Evolutionary conservation across 2,888 invertebrate genomes (phyloP).

Genomic region (Fragum fragum): DNA sequence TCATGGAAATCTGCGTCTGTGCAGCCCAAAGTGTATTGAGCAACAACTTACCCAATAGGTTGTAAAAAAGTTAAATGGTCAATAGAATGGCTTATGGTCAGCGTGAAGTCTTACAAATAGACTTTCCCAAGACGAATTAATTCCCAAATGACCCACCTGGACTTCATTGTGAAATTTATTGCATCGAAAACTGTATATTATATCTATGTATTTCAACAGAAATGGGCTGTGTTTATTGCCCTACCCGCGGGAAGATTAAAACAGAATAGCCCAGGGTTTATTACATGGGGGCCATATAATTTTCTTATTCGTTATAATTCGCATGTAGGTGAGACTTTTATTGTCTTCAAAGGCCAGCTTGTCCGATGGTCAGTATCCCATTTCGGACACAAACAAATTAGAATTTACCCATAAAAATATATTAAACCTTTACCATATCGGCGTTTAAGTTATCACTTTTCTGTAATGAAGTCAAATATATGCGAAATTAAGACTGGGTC

Average conservation of each 20-base stretch:
- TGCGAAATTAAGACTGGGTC: no score
- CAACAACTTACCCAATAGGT: not conserved
- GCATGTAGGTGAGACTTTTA: constrained; percentile 67
- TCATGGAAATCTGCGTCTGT: no score
- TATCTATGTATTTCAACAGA: constrained; percentile 50
- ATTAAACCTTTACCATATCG: constrained; percentile 38
- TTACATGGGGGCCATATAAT: constrained; percentile 36
- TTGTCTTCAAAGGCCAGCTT: constrained; percentile 52
- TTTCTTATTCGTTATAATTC: constrained; percentile 60
- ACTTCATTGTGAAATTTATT: constrained; percentile 60
- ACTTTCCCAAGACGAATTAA: constrained; percentile 33
- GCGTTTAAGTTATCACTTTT: not conserved
- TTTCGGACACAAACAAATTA: constrained; percentile 59
- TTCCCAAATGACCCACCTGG: constrained; percentile 58
- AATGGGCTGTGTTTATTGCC: constrained; percentile 25
- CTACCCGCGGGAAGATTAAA: constrained; percentile 13
- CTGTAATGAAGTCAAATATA: not conserved
- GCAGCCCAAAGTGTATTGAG: not conserved
- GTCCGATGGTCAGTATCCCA: constrained; percentile 48
- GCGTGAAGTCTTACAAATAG: constrained; percentile 26
- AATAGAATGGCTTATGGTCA: not conserved
- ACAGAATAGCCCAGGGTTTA: constrained; percentile 25
- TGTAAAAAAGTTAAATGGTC: not conserved
- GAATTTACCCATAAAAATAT: constrained; percentile 58
- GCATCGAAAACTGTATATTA: constrained; percentile 49